phyloP scores from a whole-genome alignment of 2,888 invertebrate genomes.

The Melitaea athalia region DNA sequence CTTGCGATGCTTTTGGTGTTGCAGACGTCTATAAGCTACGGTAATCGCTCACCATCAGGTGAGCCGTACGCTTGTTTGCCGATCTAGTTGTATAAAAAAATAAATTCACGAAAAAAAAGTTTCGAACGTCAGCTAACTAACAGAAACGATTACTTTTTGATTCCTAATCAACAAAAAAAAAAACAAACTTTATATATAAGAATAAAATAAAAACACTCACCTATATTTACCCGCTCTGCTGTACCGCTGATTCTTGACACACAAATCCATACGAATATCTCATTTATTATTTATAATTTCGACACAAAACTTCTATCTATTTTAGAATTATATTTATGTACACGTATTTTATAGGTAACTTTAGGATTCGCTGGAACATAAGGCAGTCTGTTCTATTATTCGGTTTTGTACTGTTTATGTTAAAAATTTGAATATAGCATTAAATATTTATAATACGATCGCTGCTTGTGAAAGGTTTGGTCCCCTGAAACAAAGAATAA shows the following conservation, averaged over 20 bases:
- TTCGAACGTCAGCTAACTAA: no score
- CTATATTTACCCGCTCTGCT: neutral
- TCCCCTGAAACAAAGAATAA: slow-evolving; percentile 69
- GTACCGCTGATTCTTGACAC: no score
- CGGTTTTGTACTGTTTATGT: neutral
- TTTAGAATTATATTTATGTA: neutral
- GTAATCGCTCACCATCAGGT: no score
- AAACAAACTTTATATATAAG: neutral
- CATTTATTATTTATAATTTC: neutral
- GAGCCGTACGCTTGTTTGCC: no score
- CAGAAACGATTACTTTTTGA: no score
- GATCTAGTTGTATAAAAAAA: no score
- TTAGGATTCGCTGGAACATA: slow-evolving; percentile 2
- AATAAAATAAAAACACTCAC: neutral
- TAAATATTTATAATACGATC: neutral
- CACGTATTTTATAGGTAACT: neutral
- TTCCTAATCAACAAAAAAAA: no score
- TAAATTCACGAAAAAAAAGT: no score
- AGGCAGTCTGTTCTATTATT: slow-evolving; percentile 10
- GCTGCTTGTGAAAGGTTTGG: slow-evolving; percentile 52
- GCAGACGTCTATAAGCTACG: no score
- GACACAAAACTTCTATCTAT: neutral
- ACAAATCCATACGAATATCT: neutral
- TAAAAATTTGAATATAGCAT: slow-evolving; percentile 3
- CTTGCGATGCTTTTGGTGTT: no score